Base-by-base conservation (phyloP, 1,140 invertebrate genomes). In the Lordiphosa collinella region DNA sequence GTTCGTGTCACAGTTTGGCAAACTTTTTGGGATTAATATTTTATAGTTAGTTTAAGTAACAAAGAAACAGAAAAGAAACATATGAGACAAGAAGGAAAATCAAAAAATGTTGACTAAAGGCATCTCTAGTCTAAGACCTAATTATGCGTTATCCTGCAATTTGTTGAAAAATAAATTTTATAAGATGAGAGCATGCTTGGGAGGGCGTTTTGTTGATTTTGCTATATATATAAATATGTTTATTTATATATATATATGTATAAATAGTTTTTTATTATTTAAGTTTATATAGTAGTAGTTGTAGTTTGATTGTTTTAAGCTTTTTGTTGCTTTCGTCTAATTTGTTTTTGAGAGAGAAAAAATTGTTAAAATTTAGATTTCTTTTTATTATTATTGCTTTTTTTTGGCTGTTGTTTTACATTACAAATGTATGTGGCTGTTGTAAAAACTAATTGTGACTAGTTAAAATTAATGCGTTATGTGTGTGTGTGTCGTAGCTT, bases 181-280 rank as follows among this genome's bases (percentile, higher is more conserved):
- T 78, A 67, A 74, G 65, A 87, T 87, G 84, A 87, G 74, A 85
- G 85, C 85, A 87, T 87, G 85, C 85, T 87, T 87, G 85, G 85
- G 85, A 87, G 85, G 85, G 84, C 85, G 85, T 85, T 51, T 52
- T 66, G 41, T 44, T 38, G 35, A 44, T 56, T 61, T 75, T 36
- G 36, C 47, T 52, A 53, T 61, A 60, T 73, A 49, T 70, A 16
- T 46, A 58, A 53, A 18, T 44, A 29, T 52, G 32, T 48, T 34
- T 52, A 40, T 43, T 10, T 40, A 40, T 52, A 52, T 37, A 51
- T 38, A 29, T 43, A 49, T 59, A 18, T n/a, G 34, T 55, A 36
- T 41, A 65, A 44, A 55, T 49, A 44, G 29, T 31, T 34, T 57
- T 9, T 16, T 54, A 3, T 32, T 63, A 37, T 14, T 25, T 29